phyloP scores from a whole-genome alignment of 2,113 vertebrate genomes.

The Dascyllus trimaculatus region DNA sequence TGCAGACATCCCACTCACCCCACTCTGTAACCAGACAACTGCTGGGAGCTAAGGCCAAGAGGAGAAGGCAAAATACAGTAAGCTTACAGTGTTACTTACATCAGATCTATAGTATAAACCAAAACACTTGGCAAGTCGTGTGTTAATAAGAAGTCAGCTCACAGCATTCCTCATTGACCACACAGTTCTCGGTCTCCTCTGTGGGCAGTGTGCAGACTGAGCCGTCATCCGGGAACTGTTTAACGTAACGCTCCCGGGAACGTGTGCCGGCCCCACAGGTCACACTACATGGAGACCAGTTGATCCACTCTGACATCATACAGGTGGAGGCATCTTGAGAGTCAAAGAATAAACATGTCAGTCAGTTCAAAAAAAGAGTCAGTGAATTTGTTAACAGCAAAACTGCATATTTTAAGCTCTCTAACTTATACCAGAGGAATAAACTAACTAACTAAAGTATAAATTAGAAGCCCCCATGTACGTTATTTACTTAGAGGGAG shows the following conservation, averaged over 20 bases:
- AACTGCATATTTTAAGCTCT: too few relatives aligned
- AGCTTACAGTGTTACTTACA: background rate
- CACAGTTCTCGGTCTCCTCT: conserved; percentile 93
- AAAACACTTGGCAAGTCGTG: background rate
- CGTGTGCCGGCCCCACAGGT: conserved; percentile 92
- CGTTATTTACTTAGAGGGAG: background rate
- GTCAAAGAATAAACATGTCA: conserved; percentile 11
- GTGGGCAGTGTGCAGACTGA: conserved; percentile 94
- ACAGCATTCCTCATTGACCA: conserved; percentile 97
- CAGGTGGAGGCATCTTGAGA: conserved; percentile 93
- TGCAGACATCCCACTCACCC: conserved; percentile 97
- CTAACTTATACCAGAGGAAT: background rate
- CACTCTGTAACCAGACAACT: conserved; percentile 97
- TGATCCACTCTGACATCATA: conserved; percentile 99
- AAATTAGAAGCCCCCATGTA: background rate
- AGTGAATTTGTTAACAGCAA: background rate
- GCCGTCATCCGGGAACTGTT: conserved; percentile 97
- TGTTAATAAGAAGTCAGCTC: conserved; percentile 72
- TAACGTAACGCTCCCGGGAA: conserved; percentile 95
- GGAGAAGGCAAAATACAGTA: background rate
- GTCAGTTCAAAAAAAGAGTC: background rate
- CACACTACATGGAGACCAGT: conserved; percentile 95
- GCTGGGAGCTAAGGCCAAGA: conserved; percentile 87
- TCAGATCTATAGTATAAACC: background rate
- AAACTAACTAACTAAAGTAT: background rate